phyloP scores from a whole-genome alignment of 2,888 invertebrate species.

The Uloborus plumipes region DNA sequence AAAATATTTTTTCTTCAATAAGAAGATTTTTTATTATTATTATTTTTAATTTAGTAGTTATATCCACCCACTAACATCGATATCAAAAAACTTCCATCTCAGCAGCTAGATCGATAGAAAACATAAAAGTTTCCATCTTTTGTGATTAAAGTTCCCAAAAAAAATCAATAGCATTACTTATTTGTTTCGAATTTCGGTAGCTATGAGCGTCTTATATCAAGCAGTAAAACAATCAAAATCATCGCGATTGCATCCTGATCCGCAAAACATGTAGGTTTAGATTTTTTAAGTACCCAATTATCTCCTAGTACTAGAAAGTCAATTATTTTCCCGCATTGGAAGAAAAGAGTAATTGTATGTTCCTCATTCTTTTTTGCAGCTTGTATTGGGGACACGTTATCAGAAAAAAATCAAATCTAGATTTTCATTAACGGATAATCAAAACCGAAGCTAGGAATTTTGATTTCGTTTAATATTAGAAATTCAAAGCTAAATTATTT shows the following conservation, averaged over 20 bases:
- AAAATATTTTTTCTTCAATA: too few relatives aligned
- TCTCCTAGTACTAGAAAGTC: slow-evolving; percentile 24
- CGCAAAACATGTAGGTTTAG: slow-evolving; percentile 31
- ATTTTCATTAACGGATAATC: slow-evolving; percentile 17
- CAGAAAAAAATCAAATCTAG: slow-evolving; percentile 11
- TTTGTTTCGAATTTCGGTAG: slow-evolving; percentile 10
- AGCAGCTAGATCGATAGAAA: too few relatives aligned
- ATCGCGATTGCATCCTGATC: slow-evolving; percentile 9
- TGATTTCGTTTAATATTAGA: slow-evolving; percentile 4
- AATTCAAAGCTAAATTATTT: too few relatives aligned
- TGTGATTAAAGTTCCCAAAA: slow-evolving; percentile 4
- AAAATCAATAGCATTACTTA: slow-evolving; percentile 24
- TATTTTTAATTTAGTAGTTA: too few relatives aligned
- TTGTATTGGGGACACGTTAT: neutral
- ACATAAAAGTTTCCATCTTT: too few relatives aligned
- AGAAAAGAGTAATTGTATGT: slow-evolving; percentile 17
- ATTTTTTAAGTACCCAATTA: slow-evolving; percentile 43
- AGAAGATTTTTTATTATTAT: too few relatives aligned
- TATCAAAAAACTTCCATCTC: too few relatives aligned
- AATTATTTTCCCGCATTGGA: slow-evolving; percentile 27
- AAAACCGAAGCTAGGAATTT: slow-evolving; percentile 8
- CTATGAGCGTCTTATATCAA: slow-evolving; percentile 18
- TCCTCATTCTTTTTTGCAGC: neutral
- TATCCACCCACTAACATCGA: too few relatives aligned
- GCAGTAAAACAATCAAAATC: slow-evolving; percentile 36